Evolutionary conservation across 2,888 invertebrate genomes (phyloP).

Genomic region (Stenichneumon culpator): DNA sequence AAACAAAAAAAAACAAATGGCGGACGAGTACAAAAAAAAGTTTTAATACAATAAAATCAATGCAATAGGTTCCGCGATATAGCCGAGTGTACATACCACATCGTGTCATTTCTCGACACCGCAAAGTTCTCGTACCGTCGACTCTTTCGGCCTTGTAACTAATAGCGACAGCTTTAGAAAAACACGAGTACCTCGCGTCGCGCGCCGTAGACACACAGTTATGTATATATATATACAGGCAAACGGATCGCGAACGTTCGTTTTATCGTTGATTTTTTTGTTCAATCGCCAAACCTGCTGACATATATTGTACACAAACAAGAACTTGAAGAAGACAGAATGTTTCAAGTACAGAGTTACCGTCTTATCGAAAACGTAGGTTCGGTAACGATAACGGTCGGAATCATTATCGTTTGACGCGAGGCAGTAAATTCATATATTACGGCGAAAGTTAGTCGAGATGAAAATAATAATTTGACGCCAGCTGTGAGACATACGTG

Average conservation of each 20-base stretch:
- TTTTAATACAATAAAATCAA: constrained; percentile 4
- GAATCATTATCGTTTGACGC: neutral
- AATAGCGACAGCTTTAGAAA: constrained; percentile 40
- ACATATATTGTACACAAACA: neutral
- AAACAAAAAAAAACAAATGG: neutral
- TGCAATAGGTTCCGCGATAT: neutral
- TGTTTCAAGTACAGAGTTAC: constrained; percentile 12
- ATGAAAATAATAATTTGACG: neutral
- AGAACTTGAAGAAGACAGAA: constrained; percentile 6
- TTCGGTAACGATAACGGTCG: neutral
- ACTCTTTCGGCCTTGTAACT: constrained; percentile 41
- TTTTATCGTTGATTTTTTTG: constrained; percentile 22
- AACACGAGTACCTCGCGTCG: constrained; percentile 14
- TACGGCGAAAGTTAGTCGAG: neutral
- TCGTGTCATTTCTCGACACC: constrained; percentile 10
- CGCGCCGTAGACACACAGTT: neutral
- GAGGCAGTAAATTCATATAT: neutral
- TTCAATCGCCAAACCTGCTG: constrained; percentile 1
- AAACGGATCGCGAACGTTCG: neutral
- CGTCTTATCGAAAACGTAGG: neutral
- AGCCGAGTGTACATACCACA: constrained; percentile 1
- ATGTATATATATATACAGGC: neutral
- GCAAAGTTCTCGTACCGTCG: constrained; percentile 8
- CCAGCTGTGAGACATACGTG: neutral
- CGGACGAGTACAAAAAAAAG: neutral